Evolutionary conservation across 2,113 vertebrate species (phyloP), one percentile per base, ranked within the genome.

Genomic region (Tachuris rubrigastra): DNA sequence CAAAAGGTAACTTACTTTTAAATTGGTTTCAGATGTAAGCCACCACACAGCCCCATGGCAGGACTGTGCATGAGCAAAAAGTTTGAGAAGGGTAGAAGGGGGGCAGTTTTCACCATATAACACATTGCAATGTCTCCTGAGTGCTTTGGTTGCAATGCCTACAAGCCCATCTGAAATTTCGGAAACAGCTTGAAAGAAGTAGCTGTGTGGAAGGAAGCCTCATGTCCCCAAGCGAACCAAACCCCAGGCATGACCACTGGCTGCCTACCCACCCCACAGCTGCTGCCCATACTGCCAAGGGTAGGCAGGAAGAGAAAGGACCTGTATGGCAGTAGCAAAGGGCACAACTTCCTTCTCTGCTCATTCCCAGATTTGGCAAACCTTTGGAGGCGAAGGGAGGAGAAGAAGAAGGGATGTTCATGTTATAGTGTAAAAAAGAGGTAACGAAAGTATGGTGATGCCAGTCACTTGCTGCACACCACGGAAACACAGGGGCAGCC

Each of bases 31-130:
- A 74, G 18, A 62, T 35, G 14, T 53, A 50, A 87, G 25, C n/a
- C 1, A 4, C 24, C 0, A 0, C 2, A 3, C 19, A n/a, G 24
- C 30, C 33, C 21, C n/a, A 71, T 0, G 5, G 22, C 46, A 41
- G 31, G 30, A 5, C 10, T 53, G 31, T 17, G n/a, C 18, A 35
- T 0, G 2, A 93, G 37, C 2, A 7, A 84, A 60, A 75, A 35
- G 22, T 52, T 62, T 1, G 4, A 91, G 42, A 80, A 8, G 12
- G 37, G 35, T 31, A 65, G 46, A n/a, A 41, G 41, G 65, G 81
- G 72, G 42, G 63, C 0, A 1, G 21, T 33, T 91, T 86, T 90
- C 0, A 1, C 41, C 73, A 9, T 37, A 30, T 23, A 76, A 62
- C 37, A 78, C 0, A 0, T 91, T 94, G 90, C 78, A 50, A 85